Conservation (phyloP, 2,888 invertebrate species). For the Marasmarcha lunaedactyla region DNA sequence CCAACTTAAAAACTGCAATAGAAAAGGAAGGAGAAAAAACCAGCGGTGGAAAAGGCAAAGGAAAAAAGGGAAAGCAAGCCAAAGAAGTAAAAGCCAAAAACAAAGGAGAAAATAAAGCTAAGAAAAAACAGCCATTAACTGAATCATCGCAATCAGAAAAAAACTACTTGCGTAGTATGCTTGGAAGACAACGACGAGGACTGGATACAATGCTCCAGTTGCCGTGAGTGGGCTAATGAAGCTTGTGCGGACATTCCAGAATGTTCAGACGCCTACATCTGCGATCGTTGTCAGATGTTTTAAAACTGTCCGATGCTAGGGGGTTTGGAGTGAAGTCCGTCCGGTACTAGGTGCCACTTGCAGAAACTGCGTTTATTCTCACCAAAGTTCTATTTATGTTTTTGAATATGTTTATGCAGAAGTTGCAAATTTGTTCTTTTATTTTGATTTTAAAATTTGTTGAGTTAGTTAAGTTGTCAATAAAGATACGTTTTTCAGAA, state of each 20-base stretch:
- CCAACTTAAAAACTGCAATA: slow-evolving; percentile 5
- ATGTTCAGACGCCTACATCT: slow-evolving; percentile 12
- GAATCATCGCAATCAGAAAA: neutral
- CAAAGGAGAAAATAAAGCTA: slow-evolving; percentile 1
- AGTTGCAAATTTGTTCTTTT: slow-evolving; percentile 3
- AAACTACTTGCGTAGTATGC: slow-evolving; percentile 8
- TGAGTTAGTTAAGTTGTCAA: neutral
- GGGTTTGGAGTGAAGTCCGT: slow-evolving; percentile 8
- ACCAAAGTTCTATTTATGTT: too few species aligned
- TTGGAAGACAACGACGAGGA: slow-evolving; percentile 11
- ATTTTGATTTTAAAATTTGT: slow-evolving; percentile 2
- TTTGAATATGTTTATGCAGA: too few species aligned
- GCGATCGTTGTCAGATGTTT: slow-evolving; percentile 12
- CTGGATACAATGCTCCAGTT: slow-evolving; percentile 13
- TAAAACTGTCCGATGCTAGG: slow-evolving; percentile 9
- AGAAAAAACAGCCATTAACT: neutral
- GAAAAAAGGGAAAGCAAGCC: slow-evolving; percentile 7
- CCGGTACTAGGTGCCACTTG: slow-evolving; percentile 11
- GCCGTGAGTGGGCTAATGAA: slow-evolving; percentile 12
- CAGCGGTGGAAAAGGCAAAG: slow-evolving; percentile 6
- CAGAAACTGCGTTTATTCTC: too few species aligned
- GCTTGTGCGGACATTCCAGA: slow-evolving; percentile 15
- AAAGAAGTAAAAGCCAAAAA: slow-evolving; percentile 6
- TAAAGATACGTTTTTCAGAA: neutral
- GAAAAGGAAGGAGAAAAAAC: slow-evolving; percentile 8